Evolutionary conservation across 2,797 vertebrate genomes (phyloP).

Genomic region (Chromobotia macracanthus): DNA sequence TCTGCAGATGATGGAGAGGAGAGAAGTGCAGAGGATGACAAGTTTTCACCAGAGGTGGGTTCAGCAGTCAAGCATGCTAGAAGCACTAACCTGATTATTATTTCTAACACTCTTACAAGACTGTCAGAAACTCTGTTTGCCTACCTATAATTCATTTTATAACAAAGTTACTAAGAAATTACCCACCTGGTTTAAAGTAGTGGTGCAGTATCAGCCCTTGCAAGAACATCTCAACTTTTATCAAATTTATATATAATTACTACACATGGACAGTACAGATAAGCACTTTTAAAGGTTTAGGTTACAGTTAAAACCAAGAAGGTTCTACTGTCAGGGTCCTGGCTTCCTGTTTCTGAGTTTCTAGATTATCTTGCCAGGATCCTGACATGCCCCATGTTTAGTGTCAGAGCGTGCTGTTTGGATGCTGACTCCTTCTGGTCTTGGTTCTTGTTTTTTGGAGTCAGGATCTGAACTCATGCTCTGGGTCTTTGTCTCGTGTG

Average conservation of each 20-base stretch:
- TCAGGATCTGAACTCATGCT: too few relatives aligned
- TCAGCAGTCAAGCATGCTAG: slow-evolving; percentile 73
- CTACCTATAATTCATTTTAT: background rate
- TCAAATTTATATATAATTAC: background rate
- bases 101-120: background rate
- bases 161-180: background rate
- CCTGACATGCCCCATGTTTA: too few relatives aligned
- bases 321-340: too few relatives aligned
- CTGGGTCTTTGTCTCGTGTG: too few relatives aligned
- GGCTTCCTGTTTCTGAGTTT: too few relatives aligned
- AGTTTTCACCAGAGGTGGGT: slow-evolving; percentile 80
- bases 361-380: too few relatives aligned
- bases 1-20: slow-evolving; percentile 75
- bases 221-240: background rate
- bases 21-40: slow-evolving; percentile 73
- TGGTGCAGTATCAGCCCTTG: background rate
- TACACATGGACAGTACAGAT: background rate
- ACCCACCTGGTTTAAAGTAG: background rate
- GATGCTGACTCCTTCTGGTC: too few relatives aligned
- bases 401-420: too few relatives aligned
- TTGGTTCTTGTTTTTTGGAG: too few relatives aligned
- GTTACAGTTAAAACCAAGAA: background rate
- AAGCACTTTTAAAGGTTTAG: background rate
- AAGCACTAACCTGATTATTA: background rate
- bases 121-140: background rate